These are phyloP conservation scores for Hippopotamyrus pictus DNA, from an alignment of 2,797 vertebrate genomes.

Conservation along the genomic window DNA sequence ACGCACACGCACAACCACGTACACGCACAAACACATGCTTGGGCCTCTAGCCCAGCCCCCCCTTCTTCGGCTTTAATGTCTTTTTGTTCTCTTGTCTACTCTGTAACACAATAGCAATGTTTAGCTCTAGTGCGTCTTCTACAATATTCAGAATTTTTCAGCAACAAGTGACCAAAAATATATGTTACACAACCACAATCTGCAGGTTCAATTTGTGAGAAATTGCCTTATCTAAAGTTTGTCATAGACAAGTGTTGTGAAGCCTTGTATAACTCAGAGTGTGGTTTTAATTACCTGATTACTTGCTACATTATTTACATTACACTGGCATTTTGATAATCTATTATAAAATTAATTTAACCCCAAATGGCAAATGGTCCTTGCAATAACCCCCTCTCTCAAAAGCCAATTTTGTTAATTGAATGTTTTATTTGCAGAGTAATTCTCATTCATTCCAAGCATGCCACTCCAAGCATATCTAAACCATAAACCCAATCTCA, in stretches of 20 bases:
- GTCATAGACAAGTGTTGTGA: not conserved
- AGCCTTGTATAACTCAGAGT: not conserved
- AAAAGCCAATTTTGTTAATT: conserved; percentile 99
- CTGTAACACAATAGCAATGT: not conserved
- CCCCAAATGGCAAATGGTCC: conserved; percentile 43
- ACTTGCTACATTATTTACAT: conserved; percentile 45
- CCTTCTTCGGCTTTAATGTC: not conserved
- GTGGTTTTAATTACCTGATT: not conserved
- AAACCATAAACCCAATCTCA: conserved; percentile 99
- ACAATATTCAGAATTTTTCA: not conserved
- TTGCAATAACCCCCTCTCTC: conserved; percentile 63
- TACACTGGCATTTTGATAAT: conserved; percentile 48
- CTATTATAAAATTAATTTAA: conserved; percentile 75
- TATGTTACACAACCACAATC: not conserved
- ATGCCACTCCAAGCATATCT: conserved; percentile 77
- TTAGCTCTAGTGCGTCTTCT: not conserved
- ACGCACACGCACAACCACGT: too few relatives aligned
- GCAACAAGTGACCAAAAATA: not conserved
- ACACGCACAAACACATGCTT: not conserved
- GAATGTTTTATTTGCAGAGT: conserved; percentile 99
- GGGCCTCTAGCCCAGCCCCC: not conserved
- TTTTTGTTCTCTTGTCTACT: not conserved
- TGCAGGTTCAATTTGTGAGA: not conserved
- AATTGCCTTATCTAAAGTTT: not conserved
- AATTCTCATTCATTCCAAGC: conserved; percentile 95